A percentile compares a stretch with the other conserved stretches of the same genome.
Evolutionary conservation across 2,113 vertebrate species (phyloP).

Genomic region (Coracopsis vasa): DNA sequence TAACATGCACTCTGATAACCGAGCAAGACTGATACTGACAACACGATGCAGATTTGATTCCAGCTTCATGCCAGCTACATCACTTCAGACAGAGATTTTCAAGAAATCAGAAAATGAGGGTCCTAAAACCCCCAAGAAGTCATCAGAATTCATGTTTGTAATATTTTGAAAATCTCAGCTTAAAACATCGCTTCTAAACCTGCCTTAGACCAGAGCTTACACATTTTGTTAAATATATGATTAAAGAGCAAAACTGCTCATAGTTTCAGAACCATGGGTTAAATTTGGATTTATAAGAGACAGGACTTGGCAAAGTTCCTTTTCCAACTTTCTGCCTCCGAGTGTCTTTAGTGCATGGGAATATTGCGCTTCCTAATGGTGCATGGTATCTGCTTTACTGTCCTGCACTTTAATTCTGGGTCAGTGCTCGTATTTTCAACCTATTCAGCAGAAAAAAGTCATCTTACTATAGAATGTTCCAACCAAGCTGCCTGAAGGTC

Average conservation of each 20-base stretch:
- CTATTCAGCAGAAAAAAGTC: neutral
- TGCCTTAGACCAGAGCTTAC: neutral
- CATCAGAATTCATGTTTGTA: neutral
- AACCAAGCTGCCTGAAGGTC: neutral
- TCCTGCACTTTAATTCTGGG: neutral
- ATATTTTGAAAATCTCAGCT: neutral
- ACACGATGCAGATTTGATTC: neutral
- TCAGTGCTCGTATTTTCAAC: neutral
- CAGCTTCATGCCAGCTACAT: neutral
- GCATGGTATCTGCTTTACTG: neutral
- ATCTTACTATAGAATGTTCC: neutral
- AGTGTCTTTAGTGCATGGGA: neutral
- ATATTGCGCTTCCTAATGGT: neutral
- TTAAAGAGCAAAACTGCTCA: neutral
- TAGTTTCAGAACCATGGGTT: neutral
- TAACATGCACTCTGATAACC: neutral
- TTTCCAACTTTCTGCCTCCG: neutral
- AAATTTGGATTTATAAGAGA: neutral
- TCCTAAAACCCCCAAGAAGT: neutral
- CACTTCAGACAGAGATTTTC: neutral
- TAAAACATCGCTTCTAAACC: neutral
- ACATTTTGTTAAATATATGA: neutral
- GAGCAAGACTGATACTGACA: neutral
- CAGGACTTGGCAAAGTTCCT: neutral
- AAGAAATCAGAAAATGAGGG: neutral